These are phyloP conservation scores for Leuciscus idus DNA, from an alignment of 2,113 vertebrate genomes.

Conservation along the genomic window DNA sequence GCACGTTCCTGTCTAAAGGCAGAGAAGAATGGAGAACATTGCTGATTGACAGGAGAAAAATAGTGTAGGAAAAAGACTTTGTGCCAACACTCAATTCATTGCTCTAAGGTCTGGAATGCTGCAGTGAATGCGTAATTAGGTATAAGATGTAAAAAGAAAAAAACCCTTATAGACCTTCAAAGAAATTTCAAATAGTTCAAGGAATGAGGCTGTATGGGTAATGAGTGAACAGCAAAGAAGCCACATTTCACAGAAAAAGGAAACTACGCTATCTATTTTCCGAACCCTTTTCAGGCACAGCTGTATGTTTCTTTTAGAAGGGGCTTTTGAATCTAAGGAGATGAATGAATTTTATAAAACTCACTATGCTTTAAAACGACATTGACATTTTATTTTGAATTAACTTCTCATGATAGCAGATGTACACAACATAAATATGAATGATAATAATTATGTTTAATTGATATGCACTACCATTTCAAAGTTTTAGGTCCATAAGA, in stretches of 20 bases:
- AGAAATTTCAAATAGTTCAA: conserved; percentile 7
- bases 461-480: not conserved
- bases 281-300: not conserved
- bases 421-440: not conserved
- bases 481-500: not conserved
- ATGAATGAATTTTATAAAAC: not conserved
- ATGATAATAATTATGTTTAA: not conserved
- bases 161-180: not conserved
- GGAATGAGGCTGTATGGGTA: conserved; percentile 2
- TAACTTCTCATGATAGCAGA: not conserved
- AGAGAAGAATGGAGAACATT: not conserved
- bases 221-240: not conserved
- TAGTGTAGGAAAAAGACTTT: not conserved
- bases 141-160: not conserved
- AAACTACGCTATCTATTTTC: not conserved
- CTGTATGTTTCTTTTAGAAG: not conserved
- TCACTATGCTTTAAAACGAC: not conserved
- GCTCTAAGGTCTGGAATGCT: conserved; percentile 1
- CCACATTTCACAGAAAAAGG: conserved; percentile 10
- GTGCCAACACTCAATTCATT: not conserved
- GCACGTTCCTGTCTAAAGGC: conserved; percentile 79
- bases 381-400: not conserved
- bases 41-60: not conserved
- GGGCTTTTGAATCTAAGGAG: not conserved
- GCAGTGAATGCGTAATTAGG: conserved; percentile 1